These are phyloP conservation scores for Cynaeus angustus DNA, from an alignment of 2,888 invertebrate species.

Conservation along the genomic window DNA sequence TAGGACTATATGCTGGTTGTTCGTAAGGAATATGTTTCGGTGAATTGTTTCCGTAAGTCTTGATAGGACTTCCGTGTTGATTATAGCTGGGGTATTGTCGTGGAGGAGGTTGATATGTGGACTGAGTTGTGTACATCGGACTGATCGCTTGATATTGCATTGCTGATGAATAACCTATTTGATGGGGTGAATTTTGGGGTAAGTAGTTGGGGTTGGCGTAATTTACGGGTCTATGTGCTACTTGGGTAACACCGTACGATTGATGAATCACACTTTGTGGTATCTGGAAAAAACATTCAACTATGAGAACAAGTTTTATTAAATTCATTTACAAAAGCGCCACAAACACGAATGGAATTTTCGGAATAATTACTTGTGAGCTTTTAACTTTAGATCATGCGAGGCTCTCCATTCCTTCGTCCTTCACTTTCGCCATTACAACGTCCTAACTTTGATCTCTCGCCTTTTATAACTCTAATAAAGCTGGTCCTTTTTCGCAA, in stretches of 20 bases:
- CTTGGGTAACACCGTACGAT: slow-evolving; percentile 67
- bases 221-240: slow-evolving; percentile 59
- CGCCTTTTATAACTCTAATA: too few species aligned
- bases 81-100: slow-evolving; percentile 63
- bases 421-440: too few species aligned
- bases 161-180: slow-evolving; percentile 63
- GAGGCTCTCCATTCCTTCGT: too few species aligned
- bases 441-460: too few species aligned
- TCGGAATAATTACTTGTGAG: too few species aligned
- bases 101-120: slow-evolving; percentile 59
- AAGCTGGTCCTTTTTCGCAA: too few species aligned
- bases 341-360: too few species aligned
- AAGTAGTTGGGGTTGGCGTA: slow-evolving; percentile 58
- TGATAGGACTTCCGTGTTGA: slow-evolving; percentile 63
- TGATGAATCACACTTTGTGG: slow-evolving; percentile 69
- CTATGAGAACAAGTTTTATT: too few species aligned
- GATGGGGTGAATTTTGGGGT: slow-evolving; percentile 56
- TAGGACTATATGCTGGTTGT: slow-evolving; percentile 59
- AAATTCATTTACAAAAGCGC: too few species aligned
- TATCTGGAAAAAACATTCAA: slow-evolving; percentile 60
- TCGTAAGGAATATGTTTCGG: slow-evolving; percentile 66
- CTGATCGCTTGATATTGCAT: slow-evolving; percentile 68
- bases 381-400: too few species aligned
- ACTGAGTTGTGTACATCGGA: slow-evolving; percentile 63
- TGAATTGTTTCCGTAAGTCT: slow-evolving; percentile 60